phyloP scores from a whole-genome alignment of 2,113 vertebrate species.

The Puffinus mauretanicus region DNA sequence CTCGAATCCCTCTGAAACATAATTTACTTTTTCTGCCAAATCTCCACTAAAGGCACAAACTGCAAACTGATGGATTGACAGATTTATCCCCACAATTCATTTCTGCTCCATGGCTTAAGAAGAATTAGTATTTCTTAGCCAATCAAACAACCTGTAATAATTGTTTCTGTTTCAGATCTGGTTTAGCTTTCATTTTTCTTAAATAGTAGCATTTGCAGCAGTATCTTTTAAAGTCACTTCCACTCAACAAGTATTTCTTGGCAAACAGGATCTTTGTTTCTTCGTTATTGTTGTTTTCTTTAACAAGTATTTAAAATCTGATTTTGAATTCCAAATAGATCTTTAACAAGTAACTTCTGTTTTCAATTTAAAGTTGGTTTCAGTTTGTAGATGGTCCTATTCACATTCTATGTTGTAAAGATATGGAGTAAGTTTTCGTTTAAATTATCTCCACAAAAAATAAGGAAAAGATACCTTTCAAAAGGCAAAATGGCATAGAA shows the following conservation, averaged over 20 bases:
- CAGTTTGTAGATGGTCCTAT: neutral
- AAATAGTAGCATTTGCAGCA: neutral
- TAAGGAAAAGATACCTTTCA: neutral
- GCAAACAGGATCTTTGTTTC: neutral
- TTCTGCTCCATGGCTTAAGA: conserved; percentile 10
- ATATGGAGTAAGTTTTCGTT: neutral
- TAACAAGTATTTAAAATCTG: neutral
- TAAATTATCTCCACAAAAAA: neutral
- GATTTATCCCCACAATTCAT: conserved; percentile 1
- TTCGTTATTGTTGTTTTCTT: neutral
- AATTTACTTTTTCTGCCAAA: neutral
- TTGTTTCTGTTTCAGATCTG: neutral
- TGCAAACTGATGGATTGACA: neutral
- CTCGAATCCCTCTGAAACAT: neutral
- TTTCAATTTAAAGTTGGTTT: neutral
- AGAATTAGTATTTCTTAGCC: neutral
- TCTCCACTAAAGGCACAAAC: neutral
- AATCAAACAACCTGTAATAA: neutral
- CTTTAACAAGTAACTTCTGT: neutral
- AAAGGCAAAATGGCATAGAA: neutral
- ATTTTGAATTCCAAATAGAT: neutral
- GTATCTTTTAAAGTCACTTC: neutral
- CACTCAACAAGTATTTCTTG: neutral
- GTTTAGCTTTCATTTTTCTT: neutral
- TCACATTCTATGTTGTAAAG: neutral